These are phyloP conservation scores for Agrotis ipsilon DNA, from an alignment of 2,888 invertebrate genomes.

Conservation along the genomic window DNA sequence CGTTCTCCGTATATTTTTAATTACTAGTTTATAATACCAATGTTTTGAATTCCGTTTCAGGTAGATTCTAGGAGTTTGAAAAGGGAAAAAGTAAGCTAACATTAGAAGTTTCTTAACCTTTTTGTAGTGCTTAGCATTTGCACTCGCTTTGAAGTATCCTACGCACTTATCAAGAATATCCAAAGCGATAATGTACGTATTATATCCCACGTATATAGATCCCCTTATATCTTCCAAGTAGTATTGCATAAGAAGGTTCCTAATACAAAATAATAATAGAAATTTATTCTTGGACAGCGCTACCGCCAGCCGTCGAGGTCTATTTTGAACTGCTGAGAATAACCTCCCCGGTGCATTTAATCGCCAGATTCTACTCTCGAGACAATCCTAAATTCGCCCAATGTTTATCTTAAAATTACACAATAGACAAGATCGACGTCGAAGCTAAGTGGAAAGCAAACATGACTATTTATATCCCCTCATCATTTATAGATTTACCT, in stretches of 20 bases:
- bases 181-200: constrained; percentile 23
- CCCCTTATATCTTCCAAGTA: constrained; percentile 25
- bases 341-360: constrained; percentile 42
- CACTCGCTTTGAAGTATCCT: constrained; percentile 56
- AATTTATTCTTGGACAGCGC: constrained; percentile 32
- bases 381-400: constrained; percentile 26
- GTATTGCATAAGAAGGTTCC: constrained; percentile 11
- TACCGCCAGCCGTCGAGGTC: constrained; percentile 40
- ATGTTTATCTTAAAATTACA: constrained; percentile 28
- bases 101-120: constrained; percentile 53
- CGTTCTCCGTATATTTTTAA: constrained; percentile 17
- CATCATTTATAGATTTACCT: background rate
- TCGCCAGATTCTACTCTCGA: constrained; percentile 21
- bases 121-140: constrained; percentile 51
- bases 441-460: background rate
- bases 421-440: constrained; percentile 11
- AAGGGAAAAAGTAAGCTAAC: constrained; percentile 59
- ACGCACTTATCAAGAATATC: constrained; percentile 32
- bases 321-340: constrained; percentile 55
- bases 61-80: constrained; percentile 63
- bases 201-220: constrained; percentile 31
- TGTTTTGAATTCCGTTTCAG: constrained; percentile 62
- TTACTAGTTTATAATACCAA: constrained; percentile 46
- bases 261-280: constrained; percentile 38
- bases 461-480: constrained; percentile 6